Evolutionary conservation across 2,797 vertebrate species (phyloP).

Genomic region (Sternarchorhynchus goeldii): DNA sequence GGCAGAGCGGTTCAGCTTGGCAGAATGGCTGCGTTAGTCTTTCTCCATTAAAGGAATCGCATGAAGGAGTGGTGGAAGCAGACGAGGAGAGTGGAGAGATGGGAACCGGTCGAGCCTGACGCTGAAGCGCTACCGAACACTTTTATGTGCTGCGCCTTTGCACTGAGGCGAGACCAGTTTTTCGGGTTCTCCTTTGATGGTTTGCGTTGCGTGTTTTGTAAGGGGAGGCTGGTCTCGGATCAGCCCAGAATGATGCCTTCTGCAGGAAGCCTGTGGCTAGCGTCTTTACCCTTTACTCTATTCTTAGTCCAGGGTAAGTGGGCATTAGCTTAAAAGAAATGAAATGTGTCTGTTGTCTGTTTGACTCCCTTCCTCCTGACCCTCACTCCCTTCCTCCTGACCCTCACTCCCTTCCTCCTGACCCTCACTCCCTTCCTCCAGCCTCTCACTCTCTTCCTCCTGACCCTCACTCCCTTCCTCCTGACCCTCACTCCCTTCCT

Average conservation of each 20-base stretch:
- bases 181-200: slow-evolving; percentile 37
- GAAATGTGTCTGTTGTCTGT: neutral
- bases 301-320: slow-evolving; percentile 44
- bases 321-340: slow-evolving; percentile 39
- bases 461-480: neutral
- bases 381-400: neutral
- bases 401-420: too few species aligned
- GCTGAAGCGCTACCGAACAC: neutral
- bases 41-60: slow-evolving; percentile 61
- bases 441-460: too few species aligned
- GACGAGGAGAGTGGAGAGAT: neutral
- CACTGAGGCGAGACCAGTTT: slow-evolving; percentile 27
- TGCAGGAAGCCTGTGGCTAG: slow-evolving; percentile 35
- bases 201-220: slow-evolving; percentile 31
- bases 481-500: too few species aligned
- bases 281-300: slow-evolving; percentile 26
- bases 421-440: too few species aligned
- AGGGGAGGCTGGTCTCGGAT: neutral
- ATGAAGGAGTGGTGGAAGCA: slow-evolving; percentile 2
- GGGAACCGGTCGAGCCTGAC: neutral
- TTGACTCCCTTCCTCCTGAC: too few species aligned
- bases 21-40: slow-evolving; percentile 57
- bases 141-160: neutral
- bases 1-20: slow-evolving; percentile 58
- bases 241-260: slow-evolving; percentile 32